Conservation (phyloP, 2,797 vertebrate species). For the Smutsia temminckii region DNA sequence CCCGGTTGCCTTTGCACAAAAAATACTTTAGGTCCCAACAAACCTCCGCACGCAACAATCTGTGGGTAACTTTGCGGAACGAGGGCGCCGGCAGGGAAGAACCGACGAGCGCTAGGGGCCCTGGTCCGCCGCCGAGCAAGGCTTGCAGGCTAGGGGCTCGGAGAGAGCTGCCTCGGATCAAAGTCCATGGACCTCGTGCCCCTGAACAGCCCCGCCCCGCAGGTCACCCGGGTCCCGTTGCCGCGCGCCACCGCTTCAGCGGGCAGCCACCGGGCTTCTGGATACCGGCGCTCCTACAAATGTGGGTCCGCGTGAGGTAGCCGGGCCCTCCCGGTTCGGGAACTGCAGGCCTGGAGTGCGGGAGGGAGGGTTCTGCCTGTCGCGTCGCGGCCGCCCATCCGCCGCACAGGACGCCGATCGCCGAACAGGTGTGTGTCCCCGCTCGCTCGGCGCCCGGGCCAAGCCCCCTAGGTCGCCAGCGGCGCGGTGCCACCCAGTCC, state of each 20-base stretch:
- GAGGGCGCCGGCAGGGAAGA: background rate
- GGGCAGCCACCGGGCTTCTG: conserved; percentile 56
- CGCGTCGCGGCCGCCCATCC: background rate
- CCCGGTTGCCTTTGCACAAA: conserved; percentile 44
- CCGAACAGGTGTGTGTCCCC: conserved; percentile 74
- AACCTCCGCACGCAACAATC: conserved; percentile 16
- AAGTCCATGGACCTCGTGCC: conserved; percentile 37
- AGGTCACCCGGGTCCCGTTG: conserved; percentile 14
- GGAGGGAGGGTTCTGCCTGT: conserved; percentile 37
- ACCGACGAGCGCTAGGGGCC: background rate
- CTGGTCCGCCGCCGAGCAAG: background rate
- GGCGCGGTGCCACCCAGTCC: conserved; percentile 22
- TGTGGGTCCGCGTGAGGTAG: background rate
- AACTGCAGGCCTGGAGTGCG: conserved; percentile 44
- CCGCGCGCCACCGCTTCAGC: conserved; percentile 3
- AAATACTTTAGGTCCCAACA: conserved; percentile 38
- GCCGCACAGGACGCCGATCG: background rate
- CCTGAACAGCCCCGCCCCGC: conserved; percentile 65
- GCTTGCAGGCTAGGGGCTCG: background rate
- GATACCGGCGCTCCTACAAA: background rate
- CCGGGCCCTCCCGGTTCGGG: background rate
- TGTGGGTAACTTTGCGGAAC: conserved; percentile 66
- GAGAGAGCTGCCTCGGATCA: conserved; percentile 26
- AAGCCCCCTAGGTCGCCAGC: background rate
- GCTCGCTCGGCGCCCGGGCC: background rate